Evolutionary conservation across 2,797 vertebrate species (phyloP).

Genomic region (Austrolebias charrua): DNA sequence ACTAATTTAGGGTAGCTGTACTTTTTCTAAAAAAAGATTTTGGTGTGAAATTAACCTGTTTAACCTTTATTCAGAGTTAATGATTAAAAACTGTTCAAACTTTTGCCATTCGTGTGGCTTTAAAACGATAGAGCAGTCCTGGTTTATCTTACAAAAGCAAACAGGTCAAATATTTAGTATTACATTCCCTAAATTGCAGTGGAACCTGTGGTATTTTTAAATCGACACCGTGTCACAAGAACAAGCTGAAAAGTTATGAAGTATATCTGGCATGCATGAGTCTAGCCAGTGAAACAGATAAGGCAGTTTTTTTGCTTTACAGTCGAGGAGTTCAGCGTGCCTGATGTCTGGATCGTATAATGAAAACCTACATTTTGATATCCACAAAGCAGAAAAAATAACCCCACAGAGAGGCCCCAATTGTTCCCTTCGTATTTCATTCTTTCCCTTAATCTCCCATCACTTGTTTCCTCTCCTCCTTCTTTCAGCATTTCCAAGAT

Average conservation of each 20-base stretch:
- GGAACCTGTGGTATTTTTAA: slow-evolving; percentile 40
- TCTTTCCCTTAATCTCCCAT: slow-evolving; percentile 30
- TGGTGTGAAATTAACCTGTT: neutral
- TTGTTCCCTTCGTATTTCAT: slow-evolving; percentile 1
- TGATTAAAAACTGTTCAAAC: neutral
- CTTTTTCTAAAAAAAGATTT: neutral
- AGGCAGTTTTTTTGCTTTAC: slow-evolving; percentile 38
- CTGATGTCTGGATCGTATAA: slow-evolving; percentile 3
- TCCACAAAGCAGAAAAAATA: neutral
- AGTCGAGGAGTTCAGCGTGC: slow-evolving; percentile 20
- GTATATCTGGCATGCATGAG: slow-evolving; percentile 41
- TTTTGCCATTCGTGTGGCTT: neutral
- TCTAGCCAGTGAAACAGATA: slow-evolving; percentile 34
- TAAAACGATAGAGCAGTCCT: slow-evolving; percentile 1
- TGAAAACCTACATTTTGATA: neutral
- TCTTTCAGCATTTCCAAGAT: slow-evolving; percentile 62
- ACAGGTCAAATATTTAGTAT: slow-evolving; percentile 64
- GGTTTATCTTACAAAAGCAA: slow-evolving; percentile 44
- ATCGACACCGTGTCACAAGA: slow-evolving; percentile 23
- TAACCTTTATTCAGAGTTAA: too few relatives aligned
- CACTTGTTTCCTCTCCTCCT: slow-evolving; percentile 37
- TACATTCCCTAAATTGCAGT: slow-evolving; percentile 58
- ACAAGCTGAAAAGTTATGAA: slow-evolving; percentile 25
- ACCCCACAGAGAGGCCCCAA: slow-evolving; percentile 1
- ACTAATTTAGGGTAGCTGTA: too few relatives aligned